These are phyloP conservation scores for Oxytorus armatus DNA, from an alignment of 2,888 invertebrate genomes.

Conservation along the genomic window DNA sequence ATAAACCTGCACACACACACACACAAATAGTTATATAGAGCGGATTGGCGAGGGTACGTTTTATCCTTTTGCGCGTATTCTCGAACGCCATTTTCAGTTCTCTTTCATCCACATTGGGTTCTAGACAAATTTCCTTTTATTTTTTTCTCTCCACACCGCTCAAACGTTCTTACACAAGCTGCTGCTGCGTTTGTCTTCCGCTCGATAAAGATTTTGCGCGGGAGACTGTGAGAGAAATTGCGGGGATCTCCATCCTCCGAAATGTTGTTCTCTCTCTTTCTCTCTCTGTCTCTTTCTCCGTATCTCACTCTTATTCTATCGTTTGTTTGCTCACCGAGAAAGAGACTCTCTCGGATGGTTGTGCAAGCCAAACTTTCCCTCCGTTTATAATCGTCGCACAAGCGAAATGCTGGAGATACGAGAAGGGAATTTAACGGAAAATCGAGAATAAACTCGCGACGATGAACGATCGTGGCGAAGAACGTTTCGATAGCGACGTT, in stretches of 20 bases:
- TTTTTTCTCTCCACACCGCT: slow-evolving; percentile 78
- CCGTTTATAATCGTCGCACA: slow-evolving; percentile 29
- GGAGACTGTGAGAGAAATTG: slow-evolving; percentile 26
- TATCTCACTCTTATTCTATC: not conserved
- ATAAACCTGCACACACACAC: no score
- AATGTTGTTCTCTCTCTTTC: not conserved
- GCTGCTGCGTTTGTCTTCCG: slow-evolving; percentile 63
- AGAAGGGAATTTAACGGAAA: slow-evolving; percentile 15
- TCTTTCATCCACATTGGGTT: slow-evolving; percentile 62
- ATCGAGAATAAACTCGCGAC: slow-evolving; percentile 9
- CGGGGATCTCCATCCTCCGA: slow-evolving; percentile 3
- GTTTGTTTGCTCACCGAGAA: slow-evolving; percentile 33
- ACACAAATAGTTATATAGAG: not conserved
- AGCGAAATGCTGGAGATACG: slow-evolving; percentile 2
- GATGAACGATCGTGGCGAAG: not conserved
- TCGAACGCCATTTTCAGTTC: slow-evolving; percentile 38
- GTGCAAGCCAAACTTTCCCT: slow-evolving; percentile 46
- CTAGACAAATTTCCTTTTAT: slow-evolving; percentile 76
- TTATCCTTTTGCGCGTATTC: slow-evolving; percentile 19
- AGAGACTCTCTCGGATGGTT: not conserved
- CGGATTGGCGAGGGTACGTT: slow-evolving; percentile 11
- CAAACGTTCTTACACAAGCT: slow-evolving; percentile 57
- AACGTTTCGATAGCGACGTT: not conserved
- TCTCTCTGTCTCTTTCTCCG: not conserved
- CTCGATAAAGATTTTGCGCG: slow-evolving; percentile 73